phyloP scores from a whole-genome alignment of 2,113 vertebrate genomes.

The Cnemophilus loriae region DNA sequence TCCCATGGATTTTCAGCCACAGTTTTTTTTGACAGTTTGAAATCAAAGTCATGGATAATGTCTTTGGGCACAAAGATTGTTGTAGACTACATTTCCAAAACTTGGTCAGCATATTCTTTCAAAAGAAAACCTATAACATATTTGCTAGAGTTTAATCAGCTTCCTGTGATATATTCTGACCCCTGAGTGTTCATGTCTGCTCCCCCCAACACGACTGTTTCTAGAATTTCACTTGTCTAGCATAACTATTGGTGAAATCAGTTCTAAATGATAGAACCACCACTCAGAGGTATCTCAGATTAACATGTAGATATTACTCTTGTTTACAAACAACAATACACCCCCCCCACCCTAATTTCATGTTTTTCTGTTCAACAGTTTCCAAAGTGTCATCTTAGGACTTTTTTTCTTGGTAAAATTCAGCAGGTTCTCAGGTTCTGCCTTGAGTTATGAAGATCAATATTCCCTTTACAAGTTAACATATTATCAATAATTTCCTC shows the following conservation, averaged over 20 bases:
- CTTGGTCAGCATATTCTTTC: background rate
- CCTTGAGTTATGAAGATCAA: background rate
- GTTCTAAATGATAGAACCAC: background rate
- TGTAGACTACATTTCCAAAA: background rate
- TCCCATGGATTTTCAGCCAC: background rate
- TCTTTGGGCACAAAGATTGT: background rate
- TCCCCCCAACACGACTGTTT: background rate
- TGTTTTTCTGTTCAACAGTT: background rate
- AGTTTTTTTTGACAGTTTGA: background rate
- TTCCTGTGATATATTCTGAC: background rate
- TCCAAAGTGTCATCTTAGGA: background rate
- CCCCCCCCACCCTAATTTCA: accelerated
- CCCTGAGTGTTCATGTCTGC: background rate
- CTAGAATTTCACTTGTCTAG: background rate
- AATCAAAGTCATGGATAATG: background rate
- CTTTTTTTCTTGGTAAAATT: background rate
- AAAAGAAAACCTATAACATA: background rate
- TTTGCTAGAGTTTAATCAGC: background rate
- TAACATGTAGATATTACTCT: background rate
- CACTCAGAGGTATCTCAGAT: background rate
- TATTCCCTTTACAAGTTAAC: background rate
- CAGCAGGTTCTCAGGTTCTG: background rate
- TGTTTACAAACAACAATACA: background rate
- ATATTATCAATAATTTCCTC: background rate
- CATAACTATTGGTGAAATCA: background rate